A percentile compares a stretch with the other conserved stretches of the same genome.
These are phyloP conservation scores for Polietes domitor DNA, from an alignment of 2,888 invertebrate species.

Conservation along the genomic window DNA sequence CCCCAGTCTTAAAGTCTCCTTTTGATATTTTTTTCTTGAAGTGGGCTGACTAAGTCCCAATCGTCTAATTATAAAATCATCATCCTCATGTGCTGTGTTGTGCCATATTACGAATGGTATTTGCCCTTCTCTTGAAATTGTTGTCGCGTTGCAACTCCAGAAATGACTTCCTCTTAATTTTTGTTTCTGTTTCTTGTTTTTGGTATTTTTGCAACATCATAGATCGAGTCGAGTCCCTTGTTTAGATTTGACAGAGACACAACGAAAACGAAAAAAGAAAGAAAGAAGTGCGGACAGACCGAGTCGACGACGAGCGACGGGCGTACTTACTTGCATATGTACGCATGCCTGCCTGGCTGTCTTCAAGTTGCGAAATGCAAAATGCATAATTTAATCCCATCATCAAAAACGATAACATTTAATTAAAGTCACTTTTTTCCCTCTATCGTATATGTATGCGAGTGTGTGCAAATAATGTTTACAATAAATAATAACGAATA, in stretches of 20 bases:
- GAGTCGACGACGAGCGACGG: no score
- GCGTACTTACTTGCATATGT: neutral
- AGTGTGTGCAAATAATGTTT: slow-evolving; percentile 58
- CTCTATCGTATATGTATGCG: neutral
- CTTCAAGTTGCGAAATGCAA: slow-evolving; percentile 31
- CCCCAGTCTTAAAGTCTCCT: no score
- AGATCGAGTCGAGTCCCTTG: neutral
- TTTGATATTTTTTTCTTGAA: no score
- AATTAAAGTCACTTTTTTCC: slow-evolving; percentile 63
- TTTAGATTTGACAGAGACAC: neutral
- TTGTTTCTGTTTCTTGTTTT: neutral
- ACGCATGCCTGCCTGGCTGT: neutral
- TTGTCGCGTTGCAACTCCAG: neutral
- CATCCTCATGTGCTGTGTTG: no score
- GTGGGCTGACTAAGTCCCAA: no score
- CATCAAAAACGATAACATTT: slow-evolving; percentile 65
- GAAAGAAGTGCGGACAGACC: neutral
- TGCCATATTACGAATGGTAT: no score
- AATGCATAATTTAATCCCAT: slow-evolving; percentile 63
- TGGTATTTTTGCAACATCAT: neutral
- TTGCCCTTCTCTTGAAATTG: neutral
- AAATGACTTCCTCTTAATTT: neutral
- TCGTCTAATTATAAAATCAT: no score
- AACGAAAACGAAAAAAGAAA: neutral
- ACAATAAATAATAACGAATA: slow-evolving; percentile 65